Base-by-base conservation (phyloP, 1,140 invertebrate genomes). In the Aplysia californica region DNA sequence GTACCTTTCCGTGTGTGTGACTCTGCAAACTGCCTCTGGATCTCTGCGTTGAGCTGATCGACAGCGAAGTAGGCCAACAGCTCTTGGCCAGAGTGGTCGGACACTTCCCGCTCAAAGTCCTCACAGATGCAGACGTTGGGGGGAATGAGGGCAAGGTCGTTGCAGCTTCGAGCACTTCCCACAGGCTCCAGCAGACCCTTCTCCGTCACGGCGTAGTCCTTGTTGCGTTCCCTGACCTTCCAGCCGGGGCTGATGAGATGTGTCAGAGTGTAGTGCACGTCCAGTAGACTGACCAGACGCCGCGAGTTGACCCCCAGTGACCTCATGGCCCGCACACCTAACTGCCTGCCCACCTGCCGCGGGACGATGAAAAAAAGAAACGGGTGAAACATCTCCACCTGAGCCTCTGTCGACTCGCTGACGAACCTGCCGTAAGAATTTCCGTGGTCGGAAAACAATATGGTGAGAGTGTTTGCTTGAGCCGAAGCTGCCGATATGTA, bases 371-470 rank as follows among this genome's bases (percentile, higher is more conserved):
- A 79, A 36, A 85, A 83, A 50, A 85, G 68, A 72, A 82, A 78
- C n/a, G 88, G 87, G 61, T 88, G 86, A 76, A 82, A 89, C n/a
- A 85, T 80, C 67, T 89, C 88, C 35, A 85, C 64, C 10, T 82
- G 79, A 31, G 82, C 87, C 77, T 87, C 86, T 23, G 76, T 66
- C 41, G 78, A 79, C 26, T 74, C 76, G 33, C 83, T 77, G 2
- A 87, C 61, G 76, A 84, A 89, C 18, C 66, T 68, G 0, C 88
- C 88, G 79, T 89, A 89, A 1, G 84, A 65, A 78, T 87, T 89
- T 2, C 88, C 88, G 81, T 89, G 88, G 71, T 89, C 88, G 5
- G 88, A 86, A 65, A 89, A 83, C 4, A 89, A 31, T 10, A 89
- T 73, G 4, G 88, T 88, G 31, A 89, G 56, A 5, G 86, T 88